Percentiles rank a stretch among this genome's conserved stretches.
phyloP scores from a whole-genome alignment of 2,113 vertebrate genomes.

The Eurystomus gularis region DNA sequence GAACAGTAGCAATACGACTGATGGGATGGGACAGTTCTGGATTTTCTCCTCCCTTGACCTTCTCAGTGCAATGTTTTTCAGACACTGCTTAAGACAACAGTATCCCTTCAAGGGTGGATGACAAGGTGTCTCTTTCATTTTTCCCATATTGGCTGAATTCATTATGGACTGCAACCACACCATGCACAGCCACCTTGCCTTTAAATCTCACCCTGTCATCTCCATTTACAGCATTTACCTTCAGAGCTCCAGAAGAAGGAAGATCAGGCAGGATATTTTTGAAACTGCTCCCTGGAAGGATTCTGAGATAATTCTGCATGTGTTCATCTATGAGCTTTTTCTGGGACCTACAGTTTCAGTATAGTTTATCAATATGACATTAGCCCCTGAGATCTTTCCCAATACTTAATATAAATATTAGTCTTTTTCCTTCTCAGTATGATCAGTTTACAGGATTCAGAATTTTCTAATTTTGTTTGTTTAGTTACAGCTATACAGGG shows the following conservation, averaged over 20 bases:
- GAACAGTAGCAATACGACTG: not conserved
- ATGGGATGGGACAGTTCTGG: not conserved
- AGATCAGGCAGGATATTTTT: not conserved
- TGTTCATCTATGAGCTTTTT: not conserved
- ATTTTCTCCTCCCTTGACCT: not conserved
- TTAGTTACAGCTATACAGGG: not conserved
- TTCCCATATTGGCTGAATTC: not conserved
- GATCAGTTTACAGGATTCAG: not conserved
- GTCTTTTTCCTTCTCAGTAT: not conserved
- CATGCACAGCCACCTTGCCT: not conserved
- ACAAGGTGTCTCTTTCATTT: not conserved
- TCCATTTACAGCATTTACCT: not conserved
- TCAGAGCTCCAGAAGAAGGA: not conserved
- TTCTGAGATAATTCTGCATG: not conserved
- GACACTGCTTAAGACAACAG: not conserved
- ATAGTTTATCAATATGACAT: not conserved
- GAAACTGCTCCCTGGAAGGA: not conserved
- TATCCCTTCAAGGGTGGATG: not conserved
- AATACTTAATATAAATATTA: not conserved
- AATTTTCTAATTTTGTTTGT: not conserved
- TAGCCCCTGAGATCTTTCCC: not conserved
- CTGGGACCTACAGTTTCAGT: not conserved
- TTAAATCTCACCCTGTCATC: not conserved
- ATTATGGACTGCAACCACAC: not conserved
- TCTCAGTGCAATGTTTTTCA: not conserved